These are phyloP conservation scores for Coryphaenoides rupestris DNA, from an alignment of 2,113 vertebrate genomes.

Conservation along the genomic window DNA sequence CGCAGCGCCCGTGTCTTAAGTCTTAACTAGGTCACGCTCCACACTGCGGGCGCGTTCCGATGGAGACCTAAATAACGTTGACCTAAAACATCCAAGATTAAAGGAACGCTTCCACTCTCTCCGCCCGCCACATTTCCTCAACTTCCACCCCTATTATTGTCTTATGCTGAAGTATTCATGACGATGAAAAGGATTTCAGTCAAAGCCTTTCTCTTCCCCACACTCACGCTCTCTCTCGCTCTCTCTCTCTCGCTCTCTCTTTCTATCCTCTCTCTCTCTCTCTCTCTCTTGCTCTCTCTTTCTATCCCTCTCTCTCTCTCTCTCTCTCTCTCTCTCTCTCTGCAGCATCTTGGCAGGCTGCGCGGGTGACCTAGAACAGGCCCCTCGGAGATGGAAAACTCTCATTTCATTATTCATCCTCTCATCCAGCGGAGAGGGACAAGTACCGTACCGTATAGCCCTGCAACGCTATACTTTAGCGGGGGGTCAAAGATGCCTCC, in stretches of 20 bases:
- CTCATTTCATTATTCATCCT: constrained; percentile 43
- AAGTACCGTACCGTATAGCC: too few species aligned
- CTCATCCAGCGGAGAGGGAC: constrained; percentile 16
- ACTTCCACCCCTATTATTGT: constrained; percentile 9
- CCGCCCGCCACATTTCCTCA: neutral
- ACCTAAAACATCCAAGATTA: neutral
- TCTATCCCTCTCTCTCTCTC: too few species aligned
- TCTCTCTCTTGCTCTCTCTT: too few species aligned
- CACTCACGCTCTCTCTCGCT: too few species aligned
- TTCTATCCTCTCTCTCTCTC: too few species aligned
- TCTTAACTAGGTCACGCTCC: neutral
- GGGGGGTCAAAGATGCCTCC: constrained; percentile 23
- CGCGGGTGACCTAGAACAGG: constrained; percentile 20
- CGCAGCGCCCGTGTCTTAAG: neutral
- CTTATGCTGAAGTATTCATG: constrained; percentile 16
- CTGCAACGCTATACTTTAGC: neutral
- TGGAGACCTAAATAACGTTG: neutral
- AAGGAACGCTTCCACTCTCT: too few species aligned
- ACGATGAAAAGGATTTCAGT: constrained; percentile 18
- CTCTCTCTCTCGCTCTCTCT: too few species aligned
- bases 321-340: too few species aligned
- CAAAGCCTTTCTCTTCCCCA: constrained; percentile 1
- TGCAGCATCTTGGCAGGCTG: neutral
- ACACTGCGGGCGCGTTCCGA: neutral
- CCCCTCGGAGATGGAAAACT: constrained; percentile 37